These are phyloP conservation scores for Tetrax tetrax DNA, from an alignment of 2,113 vertebrate species.

Conservation along the genomic window DNA sequence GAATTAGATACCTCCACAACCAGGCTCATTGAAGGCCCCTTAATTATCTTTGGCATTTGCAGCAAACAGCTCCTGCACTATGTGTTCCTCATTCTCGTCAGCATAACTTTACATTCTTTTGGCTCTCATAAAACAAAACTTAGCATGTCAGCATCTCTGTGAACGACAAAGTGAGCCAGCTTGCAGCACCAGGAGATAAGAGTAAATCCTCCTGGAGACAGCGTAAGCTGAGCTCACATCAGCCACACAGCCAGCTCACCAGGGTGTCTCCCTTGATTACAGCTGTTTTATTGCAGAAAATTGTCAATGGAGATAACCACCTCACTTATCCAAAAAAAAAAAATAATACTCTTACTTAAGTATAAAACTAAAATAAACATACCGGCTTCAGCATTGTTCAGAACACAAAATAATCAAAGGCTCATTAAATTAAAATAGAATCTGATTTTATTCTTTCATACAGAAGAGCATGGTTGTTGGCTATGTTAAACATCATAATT, in stretches of 20 bases:
- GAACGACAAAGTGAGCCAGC: not conserved
- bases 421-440: not conserved
- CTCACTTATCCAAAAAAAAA: not conserved
- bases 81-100: not conserved
- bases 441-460: conserved; percentile 3
- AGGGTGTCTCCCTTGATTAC: not conserved
- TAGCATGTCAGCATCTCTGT: not conserved
- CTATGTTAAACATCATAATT: not conserved
- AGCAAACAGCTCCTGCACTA: not conserved
- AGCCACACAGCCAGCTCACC: not conserved
- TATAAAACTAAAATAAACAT: not conserved
- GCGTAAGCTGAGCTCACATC: not conserved
- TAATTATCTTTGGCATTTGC: not conserved
- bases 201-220: not conserved
- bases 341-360: not conserved
- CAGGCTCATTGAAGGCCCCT: not conserved
- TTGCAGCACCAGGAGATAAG: not conserved
- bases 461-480: not conserved
- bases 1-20: not conserved
- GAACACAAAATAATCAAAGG: not conserved
- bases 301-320: not conserved
- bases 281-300: not conserved
- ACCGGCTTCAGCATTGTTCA: not conserved
- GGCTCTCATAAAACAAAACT: not conserved
- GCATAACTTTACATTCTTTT: not conserved